phyloP scores from a whole-genome alignment of 2,113 vertebrate genomes.

The Tachysurus vachellii region DNA sequence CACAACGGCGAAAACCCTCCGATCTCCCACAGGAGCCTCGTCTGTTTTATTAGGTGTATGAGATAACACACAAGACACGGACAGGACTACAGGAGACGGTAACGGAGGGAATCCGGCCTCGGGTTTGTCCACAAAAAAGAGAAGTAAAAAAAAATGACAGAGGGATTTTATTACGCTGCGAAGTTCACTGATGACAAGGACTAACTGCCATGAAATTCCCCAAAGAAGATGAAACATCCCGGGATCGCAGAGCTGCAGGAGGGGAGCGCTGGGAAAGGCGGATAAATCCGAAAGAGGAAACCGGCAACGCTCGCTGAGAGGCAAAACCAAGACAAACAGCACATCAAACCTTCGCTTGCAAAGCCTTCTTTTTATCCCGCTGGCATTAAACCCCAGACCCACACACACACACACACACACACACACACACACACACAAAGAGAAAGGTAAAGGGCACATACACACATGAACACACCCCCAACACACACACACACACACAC shows the following conservation, averaged over 20 bases:
- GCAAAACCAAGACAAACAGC: constrained; percentile 66
- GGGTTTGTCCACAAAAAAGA: constrained; percentile 46
- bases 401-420: constrained; percentile 22
- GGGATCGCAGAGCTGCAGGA: constrained; percentile 64
- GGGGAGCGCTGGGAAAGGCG: constrained; percentile 63
- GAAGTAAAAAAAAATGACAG: constrained; percentile 56
- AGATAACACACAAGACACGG: constrained; percentile 25
- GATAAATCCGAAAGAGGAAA: constrained; percentile 65
- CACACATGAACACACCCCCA: constrained; percentile 54
- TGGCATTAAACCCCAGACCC: constrained; percentile 60
- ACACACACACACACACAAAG: constrained; percentile 45
- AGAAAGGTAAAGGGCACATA: background rate
- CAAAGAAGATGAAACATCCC: constrained; percentile 76
- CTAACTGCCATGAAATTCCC: constrained; percentile 79
- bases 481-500: constrained; percentile 46
- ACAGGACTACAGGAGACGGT: constrained; percentile 55
- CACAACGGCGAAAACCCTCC: constrained; percentile 19
- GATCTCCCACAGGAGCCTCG: constrained; percentile 19
- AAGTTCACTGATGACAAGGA: constrained; percentile 76
- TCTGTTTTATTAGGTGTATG: constrained; percentile 27
- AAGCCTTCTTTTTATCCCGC: constrained; percentile 62
- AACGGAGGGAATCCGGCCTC: constrained; percentile 54
- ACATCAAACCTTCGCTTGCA: constrained; percentile 64
- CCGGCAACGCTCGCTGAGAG: constrained; percentile 54
- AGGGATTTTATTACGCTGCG: constrained; percentile 65